Base-by-base conservation (phyloP, 2,797 vertebrate genomes). In the Emys orbicularis region DNA sequence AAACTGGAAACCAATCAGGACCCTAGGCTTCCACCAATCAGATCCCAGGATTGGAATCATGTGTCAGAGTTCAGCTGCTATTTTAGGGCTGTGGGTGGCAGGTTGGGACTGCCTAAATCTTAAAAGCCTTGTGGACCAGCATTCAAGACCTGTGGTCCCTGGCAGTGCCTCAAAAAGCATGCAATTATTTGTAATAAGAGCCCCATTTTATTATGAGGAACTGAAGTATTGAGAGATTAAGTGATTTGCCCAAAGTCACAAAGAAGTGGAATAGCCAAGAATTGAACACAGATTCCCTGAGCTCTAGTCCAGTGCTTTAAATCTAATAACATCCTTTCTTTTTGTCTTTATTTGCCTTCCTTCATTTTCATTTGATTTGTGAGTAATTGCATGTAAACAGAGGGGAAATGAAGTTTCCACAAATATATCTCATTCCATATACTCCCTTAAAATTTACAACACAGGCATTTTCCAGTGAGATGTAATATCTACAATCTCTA, bases 311-410 rank as follows among this genome's bases (percentile, higher is more conserved):
- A 79, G 34, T 49, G 6, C 72, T 95, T 92, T 44, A 44, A 44
- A 3, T 56, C 18, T 87, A 79, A 93, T 50, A 89, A 57, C 41
- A 84, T 61, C n/a, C 2, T 84, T 5, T 6, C 2, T 44, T 15
- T 86, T 74, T 92, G 91, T 89, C 61, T 49, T 8, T 18, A 21
- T 89, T 76, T 87, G 54, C 90, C 5, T 86, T 80, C 90, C 90
- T 96, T 90, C 77, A 94, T 4, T 49, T 91, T 90, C 76, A 84
- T 93, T 96, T 88, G 18, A 15, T 95, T 90, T 88, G 61, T 90
- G 83, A 90, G 1, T 29, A 79, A 27, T 34, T 83, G 47, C 54
- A 79, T 77, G 88, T 86, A 86, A 95, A 86, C 65, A 79, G 1
- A 80, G 0, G 1, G 83, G 37, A 90, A 91, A 92, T 82, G 90